A percentile compares a stretch with the other conserved stretches of the same genome.
Conservation (phyloP, 2,113 vertebrate species). For the Rhinogobius similis region DNA sequence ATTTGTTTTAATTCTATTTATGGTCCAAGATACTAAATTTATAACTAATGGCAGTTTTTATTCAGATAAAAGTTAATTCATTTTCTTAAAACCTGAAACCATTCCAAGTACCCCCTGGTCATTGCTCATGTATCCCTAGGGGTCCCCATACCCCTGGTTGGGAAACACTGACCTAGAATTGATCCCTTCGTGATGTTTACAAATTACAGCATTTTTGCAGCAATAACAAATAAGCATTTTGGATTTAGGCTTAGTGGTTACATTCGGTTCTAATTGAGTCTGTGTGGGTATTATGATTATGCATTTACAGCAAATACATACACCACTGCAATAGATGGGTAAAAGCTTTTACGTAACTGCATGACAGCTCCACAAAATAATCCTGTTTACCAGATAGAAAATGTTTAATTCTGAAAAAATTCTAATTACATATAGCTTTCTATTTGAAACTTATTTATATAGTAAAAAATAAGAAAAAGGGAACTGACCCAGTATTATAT, state of each 20-base stretch:
- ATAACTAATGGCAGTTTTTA: no score
- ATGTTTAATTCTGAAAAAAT: slow-evolving; percentile 18
- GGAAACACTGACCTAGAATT: no score
- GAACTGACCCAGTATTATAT: background rate
- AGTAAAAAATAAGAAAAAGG: background rate
- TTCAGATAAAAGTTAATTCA: no score
- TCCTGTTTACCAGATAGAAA: slow-evolving; percentile 31
- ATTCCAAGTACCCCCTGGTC: no score
- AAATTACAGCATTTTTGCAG: background rate
- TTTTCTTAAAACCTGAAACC: no score
- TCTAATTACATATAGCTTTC: background rate
- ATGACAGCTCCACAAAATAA: slow-evolving; percentile 34
- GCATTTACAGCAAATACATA: background rate
- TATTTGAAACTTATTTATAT: background rate
- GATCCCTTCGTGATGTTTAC: background rate
- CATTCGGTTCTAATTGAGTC: slow-evolving; percentile 5
- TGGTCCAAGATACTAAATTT: no score
- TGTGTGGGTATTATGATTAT: slow-evolving; percentile 9
- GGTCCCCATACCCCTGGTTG: no score
- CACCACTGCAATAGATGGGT: background rate
- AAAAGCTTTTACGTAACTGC: slow-evolving; percentile 37
- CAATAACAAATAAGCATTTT: background rate
- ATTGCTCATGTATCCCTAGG: no score
- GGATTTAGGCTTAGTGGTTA: background rate
- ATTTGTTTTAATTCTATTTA: no score